Evolutionary conservation across 2,797 vertebrate species (phyloP), one percentile per base, ranked within the genome.

Genomic region (Kryptopterus vitreolus): DNA sequence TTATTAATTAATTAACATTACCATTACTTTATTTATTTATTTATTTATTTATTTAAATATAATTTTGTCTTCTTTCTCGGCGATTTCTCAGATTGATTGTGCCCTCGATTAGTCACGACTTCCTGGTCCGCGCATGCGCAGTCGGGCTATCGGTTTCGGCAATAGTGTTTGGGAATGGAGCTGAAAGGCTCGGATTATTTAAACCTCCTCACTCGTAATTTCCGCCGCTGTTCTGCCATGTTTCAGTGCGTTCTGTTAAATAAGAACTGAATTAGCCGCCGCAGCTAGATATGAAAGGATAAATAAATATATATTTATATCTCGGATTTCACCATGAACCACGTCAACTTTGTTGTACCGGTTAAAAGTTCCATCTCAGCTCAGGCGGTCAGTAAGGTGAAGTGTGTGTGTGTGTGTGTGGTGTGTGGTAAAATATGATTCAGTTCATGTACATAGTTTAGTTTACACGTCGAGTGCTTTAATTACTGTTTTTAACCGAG

Each of bases 91-190:
- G 20, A 70, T 79, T 12, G 35, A 80, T 22, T 59, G 16, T 73
- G 68, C 59, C 6, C 16, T 0, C 35, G 77, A 84, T 79, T 84
- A 65, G 66, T 82, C 58, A 22, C 0, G 72, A 18, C 80, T 84
- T 43, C 16, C 3, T 26, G 31, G 0, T 0, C 1, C 13, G 59
- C 80, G 61, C 80, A 82, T 84, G 83, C 80, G 83, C 53, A 71
- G 9, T 78, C 3, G 5, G 48, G 7, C 10, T 1, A 31, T 43
- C 5, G 3, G 6, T 26, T 9, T 8, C 4, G 57, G 24, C 11
- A 12, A 2, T 29, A 33, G n/a, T 2, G 53, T 62, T 76, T 61
- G 68, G 29, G 61, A 71, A 81, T 55, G 65, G 74, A 81, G 74
- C 18, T 53, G 4, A 46, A 12, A 26, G 63, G 48, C 2, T 53